Evolutionary conservation across 2,113 vertebrate genomes (phyloP), one percentile per base, ranked within the genome.

Genomic region (Crotalus tigris): DNA sequence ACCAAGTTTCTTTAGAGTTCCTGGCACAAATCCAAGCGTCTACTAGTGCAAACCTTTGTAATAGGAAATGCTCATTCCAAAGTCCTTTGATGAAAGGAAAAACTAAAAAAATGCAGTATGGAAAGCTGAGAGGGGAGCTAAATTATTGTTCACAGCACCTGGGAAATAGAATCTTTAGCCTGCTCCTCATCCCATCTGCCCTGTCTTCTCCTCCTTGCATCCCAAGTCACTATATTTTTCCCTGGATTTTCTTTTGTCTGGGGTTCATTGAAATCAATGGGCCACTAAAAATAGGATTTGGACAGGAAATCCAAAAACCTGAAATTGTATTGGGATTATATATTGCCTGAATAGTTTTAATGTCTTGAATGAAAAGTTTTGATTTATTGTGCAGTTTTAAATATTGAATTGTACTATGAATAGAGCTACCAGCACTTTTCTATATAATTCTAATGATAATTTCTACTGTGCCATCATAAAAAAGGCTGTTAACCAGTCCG

Each of bases 71-170:
- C 51, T 88, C n/a, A 19, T 88, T 29, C 51, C 87, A 88, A 33
- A 33, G 51, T 21, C 49, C 75, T 21, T 81, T 44, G 33, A 44
- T 81, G n/a, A 69, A 10, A 21, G 89, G 26, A 53, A 21, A 69
- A 46, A 29, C 26, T 29, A 19, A n/a, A n/a, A 88, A 90, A 94
- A 94, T 61, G 57, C 94, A 29, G 88, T 88, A 93, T 92, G 93
- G 90, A 58, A 55, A 95, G 46, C 95, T 93, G 54, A 85, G 13
- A 51, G 46, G 89, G 15, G 8, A 46, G 39, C 39, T 49, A 58
- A 51, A 19, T 59, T 26, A 3, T 64, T 11, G 51, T 49, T 64
- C 59, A n/a, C 7, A 44, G 33, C 33, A 81, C 75, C 17, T 81
- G 33, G 75, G 33, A 81, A 81, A 81, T 10, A 81, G 33, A 44